Base-by-base conservation (phyloP, 2,113 vertebrate species). In the Reinhardtius hippoglossoides region DNA sequence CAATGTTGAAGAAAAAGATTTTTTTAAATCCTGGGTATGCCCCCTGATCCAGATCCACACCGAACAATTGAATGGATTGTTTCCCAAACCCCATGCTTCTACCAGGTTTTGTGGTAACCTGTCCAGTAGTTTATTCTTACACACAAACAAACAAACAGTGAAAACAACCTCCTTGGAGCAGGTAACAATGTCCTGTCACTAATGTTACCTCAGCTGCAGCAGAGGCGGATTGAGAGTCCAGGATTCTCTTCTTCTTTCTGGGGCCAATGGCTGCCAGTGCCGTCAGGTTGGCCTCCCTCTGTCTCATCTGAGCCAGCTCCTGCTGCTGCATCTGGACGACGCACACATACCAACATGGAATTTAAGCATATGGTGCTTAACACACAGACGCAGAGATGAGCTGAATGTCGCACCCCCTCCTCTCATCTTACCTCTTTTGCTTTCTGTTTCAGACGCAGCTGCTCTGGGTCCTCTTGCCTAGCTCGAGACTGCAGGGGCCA, bases 391-490 rank as follows among this genome's bases (percentile, higher is more conserved):
- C 15, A 26, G 24, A 72, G 42, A 16, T n/a, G 1, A 15, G 20
- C 15, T 18, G 4, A n/a, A 20, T 4, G 56, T 37, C 15, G 6
- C 4, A 2, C 24, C 9, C 48, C 52, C 54, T 58, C 2, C 37
- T 74, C 58, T 77, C 44, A 27, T 58, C 76, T 70, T 80, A 99
- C 98, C 96, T 99, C 98, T 94, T 99, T 99, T 55, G 98, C 98
- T 86, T 99, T 99, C 91, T 99, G 97, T 87, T 99, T 99, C 89
- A 99, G 91, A 76, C 97, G 91, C 83, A 99, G 94, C 81, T 99
- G 98, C 62, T 99, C 98, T 21, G 98, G 98, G 85, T 99, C 98
- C 92, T 99, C 98, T 93, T 99, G 98, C 80, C 97, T 95, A 81
- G 98, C 97, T 88, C 97, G 97, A 94, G 97, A 99, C 98, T 99